phyloP scores from a whole-genome alignment of 2,113 vertebrate species.

The Pangasianodon gigas region DNA sequence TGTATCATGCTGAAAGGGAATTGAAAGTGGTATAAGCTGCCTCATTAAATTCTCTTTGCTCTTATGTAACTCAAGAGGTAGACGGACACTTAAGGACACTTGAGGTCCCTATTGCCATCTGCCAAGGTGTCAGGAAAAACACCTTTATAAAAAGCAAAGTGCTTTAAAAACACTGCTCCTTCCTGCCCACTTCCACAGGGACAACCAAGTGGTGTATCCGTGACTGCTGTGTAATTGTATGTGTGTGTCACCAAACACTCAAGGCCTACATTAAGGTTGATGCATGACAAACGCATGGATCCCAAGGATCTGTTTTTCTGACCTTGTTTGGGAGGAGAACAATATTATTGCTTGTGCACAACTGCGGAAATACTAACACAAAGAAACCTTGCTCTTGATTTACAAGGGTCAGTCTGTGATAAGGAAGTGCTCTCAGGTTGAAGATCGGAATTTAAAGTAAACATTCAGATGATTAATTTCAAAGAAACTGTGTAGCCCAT shows the following conservation, averaged over 20 bases:
- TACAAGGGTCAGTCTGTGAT: conserved; percentile 1
- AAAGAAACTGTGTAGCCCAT: not conserved
- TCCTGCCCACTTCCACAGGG: conserved; percentile 41
- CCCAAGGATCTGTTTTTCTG: conserved; percentile 47
- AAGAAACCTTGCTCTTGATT: conserved; percentile 36
- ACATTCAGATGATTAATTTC: not conserved
- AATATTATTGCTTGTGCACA: conserved; percentile 33
- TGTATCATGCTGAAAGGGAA: not conserved
- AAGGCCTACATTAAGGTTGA: conserved; percentile 34
- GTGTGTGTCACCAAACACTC: not conserved
- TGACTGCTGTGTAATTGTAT: not conserved
- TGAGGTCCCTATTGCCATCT: conserved; percentile 34
- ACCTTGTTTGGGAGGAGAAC: conserved; percentile 28
- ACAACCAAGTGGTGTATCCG: conserved; percentile 11
- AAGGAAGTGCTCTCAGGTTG: not conserved
- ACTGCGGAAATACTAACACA: conserved; percentile 37
- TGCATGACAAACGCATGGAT: conserved; percentile 42
- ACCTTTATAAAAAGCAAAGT: conserved; percentile 16
- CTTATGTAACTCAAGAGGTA: conserved; percentile 32
- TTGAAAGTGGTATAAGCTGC: not conserved
- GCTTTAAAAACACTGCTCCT: conserved; percentile 39
- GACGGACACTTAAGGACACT: not conserved
- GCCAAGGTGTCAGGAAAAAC: conserved; percentile 50
- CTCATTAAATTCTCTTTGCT: conserved; percentile 1
- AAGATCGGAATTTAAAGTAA: not conserved